Evolutionary conservation across 2,113 vertebrate species (phyloP).

Genomic region (Aegotheles bennettii): DNA sequence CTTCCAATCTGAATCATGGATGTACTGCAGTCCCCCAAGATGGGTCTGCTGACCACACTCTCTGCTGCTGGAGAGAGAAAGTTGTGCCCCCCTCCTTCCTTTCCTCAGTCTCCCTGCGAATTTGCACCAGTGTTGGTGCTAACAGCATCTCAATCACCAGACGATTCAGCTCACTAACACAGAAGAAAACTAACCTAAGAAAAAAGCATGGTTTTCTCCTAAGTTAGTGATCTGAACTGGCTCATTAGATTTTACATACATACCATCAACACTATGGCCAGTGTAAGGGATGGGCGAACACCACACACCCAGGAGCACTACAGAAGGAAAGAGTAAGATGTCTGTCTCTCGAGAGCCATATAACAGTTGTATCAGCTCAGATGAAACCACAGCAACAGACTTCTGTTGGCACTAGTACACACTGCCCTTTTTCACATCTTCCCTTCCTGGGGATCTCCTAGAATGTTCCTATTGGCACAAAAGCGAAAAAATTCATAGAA

Average conservation of each 20-base stretch:
- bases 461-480: not conserved
- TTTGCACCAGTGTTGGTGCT: not conserved
- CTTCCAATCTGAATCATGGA: not conserved
- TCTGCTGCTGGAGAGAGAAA: not conserved
- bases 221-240: not conserved
- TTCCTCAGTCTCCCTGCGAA: not conserved
- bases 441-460: not conserved
- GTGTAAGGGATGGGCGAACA: fast-evolving
- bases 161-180: not conserved
- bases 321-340: not conserved
- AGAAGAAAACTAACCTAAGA: not conserved
- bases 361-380: not conserved
- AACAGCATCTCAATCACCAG: not conserved
- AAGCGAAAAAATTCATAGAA: not conserved
- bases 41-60: not conserved
- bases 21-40: not conserved
- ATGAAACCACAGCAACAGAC: not conserved
- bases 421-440: not conserved
- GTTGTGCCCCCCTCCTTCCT: not conserved
- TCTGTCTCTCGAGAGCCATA: not conserved
- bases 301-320: not conserved
- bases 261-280: not conserved
- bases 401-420: not conserved
- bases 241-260: not conserved
- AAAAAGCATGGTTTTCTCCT: not conserved